Conservation (phyloP, 2,797 vertebrate genomes). For the Chelon labrosus region DNA sequence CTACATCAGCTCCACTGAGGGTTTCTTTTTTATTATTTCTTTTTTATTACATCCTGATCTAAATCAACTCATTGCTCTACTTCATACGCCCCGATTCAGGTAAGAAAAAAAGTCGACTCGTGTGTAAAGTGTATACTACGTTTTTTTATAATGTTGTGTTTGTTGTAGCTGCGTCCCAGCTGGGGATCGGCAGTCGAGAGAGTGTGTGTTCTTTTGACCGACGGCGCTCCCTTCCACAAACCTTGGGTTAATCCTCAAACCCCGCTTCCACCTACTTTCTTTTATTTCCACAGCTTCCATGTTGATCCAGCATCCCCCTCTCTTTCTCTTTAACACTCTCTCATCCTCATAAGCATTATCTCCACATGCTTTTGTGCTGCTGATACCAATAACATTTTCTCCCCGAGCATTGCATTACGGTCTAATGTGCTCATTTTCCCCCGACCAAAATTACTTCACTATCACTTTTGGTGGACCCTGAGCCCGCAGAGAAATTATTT, state of each 20-base stretch:
- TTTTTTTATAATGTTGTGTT: background rate
- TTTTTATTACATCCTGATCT: slow-evolving; percentile 10
- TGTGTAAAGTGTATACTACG: background rate
- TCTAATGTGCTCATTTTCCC: slow-evolving; percentile 77
- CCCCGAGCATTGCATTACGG: slow-evolving; percentile 69
- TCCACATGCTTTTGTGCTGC: slow-evolving; percentile 64
- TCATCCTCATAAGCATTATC: slow-evolving; percentile 71
- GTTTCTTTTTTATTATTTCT: slow-evolving; percentile 1
- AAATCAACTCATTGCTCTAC: slow-evolving; percentile 5
- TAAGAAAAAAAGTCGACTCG: background rate
- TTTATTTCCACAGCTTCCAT: slow-evolving; percentile 21
- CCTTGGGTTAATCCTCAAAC: background rate
- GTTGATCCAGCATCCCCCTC: slow-evolving; percentile 11
- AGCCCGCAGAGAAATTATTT: slow-evolving; percentile 76
- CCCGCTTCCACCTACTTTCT: slow-evolving; percentile 20
- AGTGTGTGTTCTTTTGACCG: slow-evolving; percentile 8
- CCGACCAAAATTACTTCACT: slow-evolving; percentile 69
- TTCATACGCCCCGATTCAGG: background rate
- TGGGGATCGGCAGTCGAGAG: slow-evolving; percentile 10
- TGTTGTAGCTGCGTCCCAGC: background rate
- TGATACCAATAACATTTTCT: slow-evolving; percentile 76
- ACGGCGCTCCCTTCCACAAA: background rate
- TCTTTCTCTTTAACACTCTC: slow-evolving; percentile 55
- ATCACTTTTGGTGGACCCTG: slow-evolving; percentile 68
- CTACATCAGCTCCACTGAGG: background rate